phyloP scores from a whole-genome alignment of 2,888 invertebrate genomes.

The Drosophila suboccidentalis region DNA sequence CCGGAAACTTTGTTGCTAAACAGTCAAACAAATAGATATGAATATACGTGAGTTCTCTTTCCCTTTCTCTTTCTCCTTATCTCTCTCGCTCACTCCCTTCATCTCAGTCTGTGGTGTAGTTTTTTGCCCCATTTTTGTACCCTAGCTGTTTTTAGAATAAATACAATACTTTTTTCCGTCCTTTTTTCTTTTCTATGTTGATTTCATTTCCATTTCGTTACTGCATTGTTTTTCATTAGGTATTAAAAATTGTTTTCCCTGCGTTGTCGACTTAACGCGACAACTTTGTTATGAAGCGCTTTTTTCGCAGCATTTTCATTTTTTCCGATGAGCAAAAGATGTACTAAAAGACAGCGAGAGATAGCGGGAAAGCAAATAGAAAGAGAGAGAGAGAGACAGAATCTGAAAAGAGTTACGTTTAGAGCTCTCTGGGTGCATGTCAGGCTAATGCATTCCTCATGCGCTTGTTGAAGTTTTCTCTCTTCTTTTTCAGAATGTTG shows the following conservation, averaged over 20 bases:
- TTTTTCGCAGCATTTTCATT: constrained; percentile 46
- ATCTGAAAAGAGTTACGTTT: constrained; percentile 24
- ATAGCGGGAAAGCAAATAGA: not conserved
- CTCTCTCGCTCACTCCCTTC: not conserved
- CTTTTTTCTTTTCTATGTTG: constrained; percentile 21
- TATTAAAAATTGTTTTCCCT: constrained; percentile 73
- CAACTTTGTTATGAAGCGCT: constrained; percentile 54
- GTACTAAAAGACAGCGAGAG: not conserved
- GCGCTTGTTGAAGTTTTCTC: constrained; percentile 46
- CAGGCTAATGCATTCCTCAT: constrained; percentile 64
- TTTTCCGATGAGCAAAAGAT: constrained; percentile 25
- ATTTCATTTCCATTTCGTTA: constrained; percentile 25
- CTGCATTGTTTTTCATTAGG: constrained; percentile 73
- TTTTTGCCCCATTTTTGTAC: constrained; percentile 43
- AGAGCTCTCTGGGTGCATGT: constrained; percentile 48
- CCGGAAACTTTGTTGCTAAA: constrained; percentile 72
- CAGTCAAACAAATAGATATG: constrained; percentile 73
- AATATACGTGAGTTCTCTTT: constrained; percentile 46
- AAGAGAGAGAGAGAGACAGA: not conserved
- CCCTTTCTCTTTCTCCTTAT: not conserved
- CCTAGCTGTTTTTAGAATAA: constrained; percentile 28
- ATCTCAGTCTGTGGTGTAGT: constrained; percentile 12
- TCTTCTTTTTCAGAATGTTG: constrained; percentile 1
- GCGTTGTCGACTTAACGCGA: constrained; percentile 67
- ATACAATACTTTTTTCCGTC: not conserved